Conservation (phyloP, 1,140 invertebrate genomes). For the Diploscapter pachys region DNA sequence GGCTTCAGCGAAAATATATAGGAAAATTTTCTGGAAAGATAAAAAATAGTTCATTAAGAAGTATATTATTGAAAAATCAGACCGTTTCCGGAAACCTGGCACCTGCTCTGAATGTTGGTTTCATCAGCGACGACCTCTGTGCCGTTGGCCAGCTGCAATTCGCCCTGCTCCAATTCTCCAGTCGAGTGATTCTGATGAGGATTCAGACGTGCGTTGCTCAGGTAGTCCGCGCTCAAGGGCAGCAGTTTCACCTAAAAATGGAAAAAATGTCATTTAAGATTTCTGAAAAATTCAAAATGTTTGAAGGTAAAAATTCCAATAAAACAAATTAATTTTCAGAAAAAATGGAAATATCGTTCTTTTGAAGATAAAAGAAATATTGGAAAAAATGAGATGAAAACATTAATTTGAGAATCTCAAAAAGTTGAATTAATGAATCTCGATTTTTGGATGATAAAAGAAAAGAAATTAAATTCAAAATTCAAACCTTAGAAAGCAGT, state of each 20-base stretch:
- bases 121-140: background rate
- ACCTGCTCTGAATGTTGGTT: background rate
- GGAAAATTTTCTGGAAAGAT: background rate
- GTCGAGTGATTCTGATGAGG: background rate
- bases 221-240: background rate
- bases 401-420: no score
- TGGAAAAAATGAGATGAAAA: background rate
- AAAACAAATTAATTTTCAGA: no score
- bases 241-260: conserved; percentile 4
- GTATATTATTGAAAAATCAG: no score
- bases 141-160: conserved; percentile 8
- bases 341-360: background rate
- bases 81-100: conserved; percentile 8
- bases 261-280: background rate
- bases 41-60: no score
- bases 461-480: no score
- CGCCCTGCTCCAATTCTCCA: conserved; percentile 3
- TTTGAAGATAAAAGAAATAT: background rate
- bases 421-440: no score
- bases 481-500: background rate
- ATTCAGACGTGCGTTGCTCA: background rate
- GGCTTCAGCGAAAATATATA: background rate
- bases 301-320: no score
- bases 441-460: no score
- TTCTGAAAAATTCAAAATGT: background rate